These are phyloP conservation scores for Campoletis raptor DNA, from an alignment of 2,888 invertebrate species.

Conservation along the genomic window DNA sequence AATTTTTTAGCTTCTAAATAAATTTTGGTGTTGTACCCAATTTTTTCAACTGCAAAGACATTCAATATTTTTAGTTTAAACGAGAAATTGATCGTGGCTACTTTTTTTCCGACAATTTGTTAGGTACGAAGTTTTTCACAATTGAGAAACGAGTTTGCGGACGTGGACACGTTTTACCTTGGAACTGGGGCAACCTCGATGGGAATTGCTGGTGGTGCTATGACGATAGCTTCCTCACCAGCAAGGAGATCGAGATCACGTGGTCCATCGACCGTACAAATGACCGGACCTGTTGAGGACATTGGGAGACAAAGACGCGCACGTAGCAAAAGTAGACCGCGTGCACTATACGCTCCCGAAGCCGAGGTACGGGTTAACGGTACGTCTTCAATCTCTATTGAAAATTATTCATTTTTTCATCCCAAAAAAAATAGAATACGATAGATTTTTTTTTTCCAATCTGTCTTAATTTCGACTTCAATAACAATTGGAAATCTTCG, in stretches of 20 bases:
- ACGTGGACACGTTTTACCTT: constrained; percentile 96
- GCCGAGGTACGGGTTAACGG: constrained; percentile 93
- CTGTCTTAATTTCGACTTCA: too few species aligned
- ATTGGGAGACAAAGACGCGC: constrained; percentile 88
- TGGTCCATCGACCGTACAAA: constrained; percentile 85
- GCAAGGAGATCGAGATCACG: constrained; percentile 89
- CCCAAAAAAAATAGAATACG: neutral
- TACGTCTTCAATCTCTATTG: constrained; percentile 74
- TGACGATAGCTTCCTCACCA: constrained; percentile 86
- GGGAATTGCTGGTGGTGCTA: constrained; percentile 82
- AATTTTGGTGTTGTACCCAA: too few species aligned
- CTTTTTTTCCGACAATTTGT: constrained; percentile 18
- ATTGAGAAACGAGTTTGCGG: constrained; percentile 95
- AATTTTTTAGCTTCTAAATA: too few species aligned
- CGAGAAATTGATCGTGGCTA: neutral
- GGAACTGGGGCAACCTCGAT: constrained; percentile 86
- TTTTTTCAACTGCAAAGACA: too few species aligned
- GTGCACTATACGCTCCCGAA: constrained; percentile 94
- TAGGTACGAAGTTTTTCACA: constrained; percentile 97
- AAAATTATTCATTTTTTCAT: neutral
- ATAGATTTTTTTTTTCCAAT: neutral
- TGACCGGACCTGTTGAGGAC: constrained; percentile 84
- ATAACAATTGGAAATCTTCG: too few species aligned
- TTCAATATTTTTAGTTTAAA: neutral
- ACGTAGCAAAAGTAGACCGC: constrained; percentile 93